Base-by-base conservation (phyloP, 2,113 vertebrate genomes). In the Heteronetta atricapilla region DNA sequence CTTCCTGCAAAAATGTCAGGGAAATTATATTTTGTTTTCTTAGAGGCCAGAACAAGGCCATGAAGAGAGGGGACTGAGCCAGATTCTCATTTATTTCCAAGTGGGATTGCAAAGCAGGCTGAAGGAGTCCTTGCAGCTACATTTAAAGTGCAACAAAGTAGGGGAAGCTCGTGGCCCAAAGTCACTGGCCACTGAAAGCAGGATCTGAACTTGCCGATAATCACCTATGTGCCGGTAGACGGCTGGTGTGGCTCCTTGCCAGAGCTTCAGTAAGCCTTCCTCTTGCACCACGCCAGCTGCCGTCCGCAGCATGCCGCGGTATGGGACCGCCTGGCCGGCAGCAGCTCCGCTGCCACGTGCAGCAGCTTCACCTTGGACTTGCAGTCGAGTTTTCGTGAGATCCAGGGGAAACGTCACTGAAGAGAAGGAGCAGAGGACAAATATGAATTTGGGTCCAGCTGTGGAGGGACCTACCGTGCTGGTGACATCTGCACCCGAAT, bases 181-280 rank as follows among this genome's bases (percentile, higher is more conserved):
- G 56, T n/a, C 38, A 13, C 42, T 72, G 48, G 29, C 58, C 74
- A 40, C 26, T 40, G 73, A 21, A 78, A 16, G 60, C 26, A 76
- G 48, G 74, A 56, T 44, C 20, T 42, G 14, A 60, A 19, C 42
- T 36, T 12, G 34, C 82, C 95, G 96, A 95, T 95, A 97, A 67
- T 97, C 95, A 99, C 98, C 98, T 97, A 98, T 97, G 95, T 99
- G 98, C 87, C 98, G 98, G 97, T 98, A 99, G 96, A 99, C 38
- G 3, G 98, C 98, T 0, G 98, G 98, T 0, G 98, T 98, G 88
- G 97, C 98, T 94, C 98, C 98, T 96, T 98, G 98, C 98, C 98
- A 99, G 77, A 99, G 97, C 63, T 98, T 98, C 28, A 96, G 50
- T 5, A 98, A 90, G 22, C 98, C 98, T 94, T 99, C 98, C 89